phyloP scores from a whole-genome alignment of 2,888 invertebrate species.

The Zonitis immaculata region DNA sequence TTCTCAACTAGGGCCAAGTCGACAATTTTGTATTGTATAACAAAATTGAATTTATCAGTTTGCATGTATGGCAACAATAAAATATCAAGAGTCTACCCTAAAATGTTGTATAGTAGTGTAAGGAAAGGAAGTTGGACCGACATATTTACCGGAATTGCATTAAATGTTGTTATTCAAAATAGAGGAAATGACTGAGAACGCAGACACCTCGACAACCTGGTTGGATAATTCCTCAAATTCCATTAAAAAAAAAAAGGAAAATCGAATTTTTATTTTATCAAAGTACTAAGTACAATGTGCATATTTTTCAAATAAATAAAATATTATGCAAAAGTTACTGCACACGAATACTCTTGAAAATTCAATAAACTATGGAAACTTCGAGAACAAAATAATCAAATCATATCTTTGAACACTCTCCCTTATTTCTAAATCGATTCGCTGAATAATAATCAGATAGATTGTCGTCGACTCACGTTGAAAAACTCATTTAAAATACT shows the following conservation, averaged over 20 bases:
- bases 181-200: neutral
- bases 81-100: neutral
- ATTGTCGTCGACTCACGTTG: slow-evolving; percentile 22
- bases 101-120: neutral
- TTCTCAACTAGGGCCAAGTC: too few species aligned
- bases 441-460: slow-evolving; percentile 21
- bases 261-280: too few species aligned
- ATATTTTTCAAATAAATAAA: too few species aligned
- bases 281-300: too few species aligned
- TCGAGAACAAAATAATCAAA: slow-evolving; percentile 19
- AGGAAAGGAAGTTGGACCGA: neutral
- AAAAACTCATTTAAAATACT: slow-evolving; percentile 33
- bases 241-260: too few species aligned
- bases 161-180: neutral
- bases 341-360: too few species aligned
- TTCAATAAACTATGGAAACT: slow-evolving; percentile 14
- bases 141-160: neutral
- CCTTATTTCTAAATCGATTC: slow-evolving; percentile 10
- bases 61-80: neutral
- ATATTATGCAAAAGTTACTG: too few species aligned
- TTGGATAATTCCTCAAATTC: neutral
- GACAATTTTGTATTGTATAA: neutral
- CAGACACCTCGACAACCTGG: neutral
- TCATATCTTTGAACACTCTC: slow-evolving; percentile 20
- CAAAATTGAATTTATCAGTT: neutral